Percentiles rank a stretch among this genome's conserved stretches.
These are phyloP conservation scores for Diuraphis noxia DNA, from an alignment of 1,140 invertebrate species.

Conservation along the genomic window DNA sequence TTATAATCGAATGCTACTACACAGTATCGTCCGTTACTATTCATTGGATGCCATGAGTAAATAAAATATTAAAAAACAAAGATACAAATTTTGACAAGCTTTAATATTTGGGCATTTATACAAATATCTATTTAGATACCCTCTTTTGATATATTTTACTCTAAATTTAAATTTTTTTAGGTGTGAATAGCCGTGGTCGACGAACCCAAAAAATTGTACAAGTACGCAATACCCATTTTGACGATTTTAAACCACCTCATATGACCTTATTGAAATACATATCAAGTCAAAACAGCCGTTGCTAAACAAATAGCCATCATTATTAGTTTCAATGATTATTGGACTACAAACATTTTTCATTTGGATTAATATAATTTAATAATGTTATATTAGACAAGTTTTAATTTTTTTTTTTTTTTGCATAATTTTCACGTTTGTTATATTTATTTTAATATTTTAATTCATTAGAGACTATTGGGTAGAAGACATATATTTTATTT, in stretches of 20 bases:
- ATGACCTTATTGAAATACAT: not conserved
- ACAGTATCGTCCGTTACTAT: constrained; percentile 45
- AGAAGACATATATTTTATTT: not conserved
- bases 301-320: not conserved
- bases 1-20: constrained; percentile 22
- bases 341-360: not conserved
- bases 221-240: not conserved
- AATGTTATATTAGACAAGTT: not conserved
- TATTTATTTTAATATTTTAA: not conserved
- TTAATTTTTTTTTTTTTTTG: not conserved
- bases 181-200: constrained; percentile 17
- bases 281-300: not conserved
- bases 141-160: not conserved
- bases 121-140: not conserved
- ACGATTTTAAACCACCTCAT: not conserved
- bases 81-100: not conserved
- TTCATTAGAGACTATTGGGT: not conserved
- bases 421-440: not conserved
- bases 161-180: not conserved
- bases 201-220: constrained; percentile 26
- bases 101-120: no score
- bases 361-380: not conserved
- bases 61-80: not conserved
- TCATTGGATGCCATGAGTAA: constrained; percentile 43
- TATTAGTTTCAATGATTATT: not conserved